Evolutionary conservation across 1,140 invertebrate species (phyloP), one percentile per base, ranked within the genome.

Genomic region (Rhyzopertha dominica): DNA sequence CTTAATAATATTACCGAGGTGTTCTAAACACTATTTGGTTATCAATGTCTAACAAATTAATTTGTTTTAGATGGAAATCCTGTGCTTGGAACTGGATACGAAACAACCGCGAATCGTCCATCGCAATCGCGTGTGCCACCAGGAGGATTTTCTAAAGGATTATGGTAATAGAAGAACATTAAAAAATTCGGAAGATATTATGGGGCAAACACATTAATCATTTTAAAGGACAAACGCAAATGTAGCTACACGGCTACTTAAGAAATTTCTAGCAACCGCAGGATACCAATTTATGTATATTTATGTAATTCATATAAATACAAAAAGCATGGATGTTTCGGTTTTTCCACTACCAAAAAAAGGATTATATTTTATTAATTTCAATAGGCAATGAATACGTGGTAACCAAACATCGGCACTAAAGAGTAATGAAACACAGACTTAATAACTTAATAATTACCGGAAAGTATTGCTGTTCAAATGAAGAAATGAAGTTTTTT

Each of bases 111-210:
- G 9, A 47, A 38, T 35, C 16, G 18, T 4, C 13, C 17, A 9
- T 19, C 38, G 7, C 30, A 12, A 7, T 49, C 49, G 30, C 50
- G 55, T 23, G 51, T 60, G 19, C 54, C 53, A 44, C 53, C 51
- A 16, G 73, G 73, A 47, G 73, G 73, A 24, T 74, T 63, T 50
- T 74, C 73, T 3, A 69, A 72, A 37, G 71, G 70, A 30, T 61
- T 75, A 29, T 75, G 73, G 73, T 62, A 43, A 61, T 40, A 19
- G 8, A 18, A 18, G 29, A 25, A 30, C 10, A 25, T 16, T 16
- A 12, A 14, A 8, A 24, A 7, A 8, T 4, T 2, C n/a, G 13
- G 26, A 34, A 47, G n/a, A 34, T 17, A 5, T 9, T 17, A 31
- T 29, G 17, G 14, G 18, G 12, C n/a, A 34, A 38, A 45, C 9